phyloP scores from a whole-genome alignment of 2,797 vertebrate genomes.

The Siniperca obscura region DNA sequence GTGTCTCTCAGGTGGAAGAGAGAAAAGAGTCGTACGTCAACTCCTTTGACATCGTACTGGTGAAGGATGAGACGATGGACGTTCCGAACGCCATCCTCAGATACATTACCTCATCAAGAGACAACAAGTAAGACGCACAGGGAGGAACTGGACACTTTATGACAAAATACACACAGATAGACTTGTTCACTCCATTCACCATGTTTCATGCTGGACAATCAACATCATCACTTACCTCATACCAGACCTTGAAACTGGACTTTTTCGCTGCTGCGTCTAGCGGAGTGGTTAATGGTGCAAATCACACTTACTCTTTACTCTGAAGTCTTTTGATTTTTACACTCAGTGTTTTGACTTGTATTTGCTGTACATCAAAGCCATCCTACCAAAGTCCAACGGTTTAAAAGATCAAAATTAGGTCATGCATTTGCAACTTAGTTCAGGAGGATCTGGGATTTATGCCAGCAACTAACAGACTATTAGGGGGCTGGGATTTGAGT shows the following conservation, averaged over 20 bases:
- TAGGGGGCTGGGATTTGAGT: neutral
- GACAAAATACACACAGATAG: neutral
- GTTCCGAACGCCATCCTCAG: constrained; percentile 88
- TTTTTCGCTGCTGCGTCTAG: neutral
- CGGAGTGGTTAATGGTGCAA: neutral
- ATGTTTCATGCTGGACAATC: constrained; percentile 25
- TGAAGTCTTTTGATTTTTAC: neutral
- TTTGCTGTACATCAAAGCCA: neutral
- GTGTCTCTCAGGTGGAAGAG: constrained; percentile 86
- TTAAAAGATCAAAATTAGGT: constrained; percentile 18
- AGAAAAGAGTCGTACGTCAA: constrained; percentile 84
- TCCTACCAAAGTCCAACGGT: neutral
- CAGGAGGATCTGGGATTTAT: neutral
- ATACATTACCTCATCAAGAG: constrained; percentile 72
- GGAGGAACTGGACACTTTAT: neutral
- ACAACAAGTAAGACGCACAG: constrained; percentile 39
- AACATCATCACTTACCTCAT: constrained; percentile 54
- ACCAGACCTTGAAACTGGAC: constrained; percentile 8
- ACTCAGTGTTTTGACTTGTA: constrained; percentile 6
- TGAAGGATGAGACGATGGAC: constrained; percentile 89
- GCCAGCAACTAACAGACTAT: neutral
- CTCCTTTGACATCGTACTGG: constrained; percentile 89
- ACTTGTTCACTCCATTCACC: constrained; percentile 16
- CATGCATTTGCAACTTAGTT: neutral
- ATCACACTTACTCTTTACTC: neutral